Base-by-base conservation (phyloP, 2,797 vertebrate genomes). In the Takifugu ocellatus region DNA sequence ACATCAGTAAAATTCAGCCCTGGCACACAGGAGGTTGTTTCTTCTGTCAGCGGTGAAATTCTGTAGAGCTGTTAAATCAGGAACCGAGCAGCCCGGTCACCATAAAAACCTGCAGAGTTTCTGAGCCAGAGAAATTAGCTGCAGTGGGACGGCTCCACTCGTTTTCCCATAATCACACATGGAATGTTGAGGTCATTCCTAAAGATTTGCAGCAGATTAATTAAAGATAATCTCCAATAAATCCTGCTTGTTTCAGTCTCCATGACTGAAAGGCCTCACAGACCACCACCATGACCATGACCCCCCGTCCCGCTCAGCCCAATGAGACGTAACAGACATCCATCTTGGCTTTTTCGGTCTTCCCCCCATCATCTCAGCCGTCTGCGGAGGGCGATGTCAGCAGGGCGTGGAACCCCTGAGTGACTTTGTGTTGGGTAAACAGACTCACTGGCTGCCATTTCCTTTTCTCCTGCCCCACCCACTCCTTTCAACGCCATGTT, bases 281-380 rank as follows among this genome's bases (percentile, higher is more conserved):
- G 79, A 77, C 74, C 59, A 25, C 70, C 74, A 53, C 47, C 68
- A 47, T 2, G 26, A 24, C 45, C 17, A 9, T 54, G 68, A 56
- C 68, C 66, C 67, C 64, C 70, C 66, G 65, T 62, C 6, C 70
- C 66, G 12, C 50, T 2, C 25, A 85, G 86, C 26, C 26, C 26
- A 27, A 27, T 86, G 77, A 72, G 79, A 83, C 84, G 71, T 77
- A 84, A 83, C 85, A 25, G 45, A 59, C 67, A 66, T 70, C 72
- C 72, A 74, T 83, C 70, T 80, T 77, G 36, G 29, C 54, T 54
- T 52, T 69, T 58, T 60, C 69, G 66, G 59, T 59, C 51, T 78
- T 74, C 70, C 84, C 65, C 72, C 72, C 63, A 59, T 74, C 80
- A 73, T 27, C 26, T 27, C 26, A 27, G 26, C 26, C 8, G 29